These are phyloP conservation scores for Calliphora vomitoria DNA, from an alignment of 2,888 invertebrate species.

Conservation along the genomic window DNA sequence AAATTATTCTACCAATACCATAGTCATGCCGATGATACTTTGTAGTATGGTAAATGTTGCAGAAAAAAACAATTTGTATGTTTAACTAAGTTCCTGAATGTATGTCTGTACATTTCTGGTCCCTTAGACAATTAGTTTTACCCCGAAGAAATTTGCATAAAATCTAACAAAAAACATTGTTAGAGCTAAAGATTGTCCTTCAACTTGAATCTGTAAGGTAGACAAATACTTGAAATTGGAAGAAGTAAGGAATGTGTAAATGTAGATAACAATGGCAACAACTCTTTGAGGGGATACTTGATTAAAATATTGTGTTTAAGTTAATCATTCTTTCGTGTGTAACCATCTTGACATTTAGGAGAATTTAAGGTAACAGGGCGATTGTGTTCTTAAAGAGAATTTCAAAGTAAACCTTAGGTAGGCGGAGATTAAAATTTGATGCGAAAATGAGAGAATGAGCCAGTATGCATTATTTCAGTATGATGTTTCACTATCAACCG, in stretches of 20 bases:
- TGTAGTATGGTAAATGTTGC: constrained; percentile 15
- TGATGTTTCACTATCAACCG: too few species aligned
- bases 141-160: constrained; percentile 65
- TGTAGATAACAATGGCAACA: neutral
- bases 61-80: constrained; percentile 10
- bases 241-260: neutral
- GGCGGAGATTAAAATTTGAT: too few species aligned
- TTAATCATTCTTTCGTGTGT: neutral
- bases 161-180: constrained; percentile 41
- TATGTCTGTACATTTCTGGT: constrained; percentile 13
- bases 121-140: constrained; percentile 61
- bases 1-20: neutral
- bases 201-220: neutral
- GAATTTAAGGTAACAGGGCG: constrained; percentile 16
- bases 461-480: too few species aligned
- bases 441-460: too few species aligned
- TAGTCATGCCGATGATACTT: constrained; percentile 1
- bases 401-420: constrained; percentile 1
- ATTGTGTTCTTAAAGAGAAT: neutral
- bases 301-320: constrained; percentile 2
- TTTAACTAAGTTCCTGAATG: neutral
- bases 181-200: constrained; percentile 12
- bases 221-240: neutral
- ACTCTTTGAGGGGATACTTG: constrained; percentile 7
- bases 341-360: neutral